These are phyloP conservation scores for Oxyura jamaicensis DNA, from an alignment of 2,113 vertebrate genomes.

Conservation along the genomic window DNA sequence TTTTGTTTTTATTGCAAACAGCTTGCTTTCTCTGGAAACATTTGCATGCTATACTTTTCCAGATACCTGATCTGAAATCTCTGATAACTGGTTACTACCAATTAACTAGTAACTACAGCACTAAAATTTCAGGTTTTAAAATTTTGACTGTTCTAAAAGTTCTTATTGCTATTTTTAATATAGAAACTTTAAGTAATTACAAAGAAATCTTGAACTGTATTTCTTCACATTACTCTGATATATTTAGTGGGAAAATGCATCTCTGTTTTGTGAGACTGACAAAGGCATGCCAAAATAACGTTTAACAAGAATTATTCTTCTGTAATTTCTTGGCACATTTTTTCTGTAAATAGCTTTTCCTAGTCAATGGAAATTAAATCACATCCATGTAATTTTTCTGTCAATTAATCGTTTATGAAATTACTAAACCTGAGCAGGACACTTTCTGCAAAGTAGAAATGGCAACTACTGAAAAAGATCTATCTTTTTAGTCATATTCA, in stretches of 20 bases:
- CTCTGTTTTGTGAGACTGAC: neutral
- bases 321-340: neutral
- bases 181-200: neutral
- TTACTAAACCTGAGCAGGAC: neutral
- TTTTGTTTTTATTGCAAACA: neutral
- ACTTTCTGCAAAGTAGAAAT: neutral
- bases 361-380: neutral
- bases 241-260: neutral
- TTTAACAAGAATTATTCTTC: neutral
- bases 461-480: neutral
- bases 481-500: neutral
- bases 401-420: neutral
- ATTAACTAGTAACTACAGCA: neutral
- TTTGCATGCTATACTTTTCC: neutral
- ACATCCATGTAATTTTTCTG: neutral
- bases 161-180: neutral
- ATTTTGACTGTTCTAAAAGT: neutral
- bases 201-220: neutral
- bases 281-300: neutral
- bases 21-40: neutral
- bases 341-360: neutral
- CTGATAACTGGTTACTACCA: neutral
- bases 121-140: neutral
- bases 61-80: neutral
- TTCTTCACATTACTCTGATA: neutral